Base-by-base conservation (phyloP, 1,140 invertebrate genomes). In the Plectrocnemia conspersa region DNA sequence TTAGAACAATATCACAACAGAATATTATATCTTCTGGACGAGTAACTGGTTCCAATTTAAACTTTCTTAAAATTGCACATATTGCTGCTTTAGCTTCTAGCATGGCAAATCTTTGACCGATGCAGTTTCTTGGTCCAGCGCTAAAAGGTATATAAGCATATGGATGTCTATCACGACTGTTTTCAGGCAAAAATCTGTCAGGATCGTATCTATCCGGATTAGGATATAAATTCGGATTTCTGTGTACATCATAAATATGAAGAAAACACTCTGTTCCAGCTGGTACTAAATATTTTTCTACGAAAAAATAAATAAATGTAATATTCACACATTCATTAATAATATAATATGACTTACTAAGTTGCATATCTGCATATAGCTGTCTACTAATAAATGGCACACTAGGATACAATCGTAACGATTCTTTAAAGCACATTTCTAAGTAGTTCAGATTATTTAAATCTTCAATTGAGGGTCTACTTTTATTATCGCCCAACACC, bases 121-220 rank as follows among this genome's bases (percentile, higher is more conserved):
- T 38, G 13, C 35, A 38, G 18, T 38, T 38, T 16, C 40, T 76
- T 1, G 82, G 80, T 2, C 86, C 86, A 32, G 82, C 85, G 61
- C 83, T 86, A 66, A 89, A 89, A 4, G 85, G 85, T 16, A 87
- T 77, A 61, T 83, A 89, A 2, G 81, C 74, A 61, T 77, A 85
- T 0, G 81, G 80, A 65, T 83, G 75, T 47, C 82, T 71, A 23
- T 77, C 73, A 25, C 67, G 66, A 18, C 70, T 69, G 61, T 82
- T 80, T 50, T 79, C 74, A 10, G 82, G 77, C 22, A 81, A 65
- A 69, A 91, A 91, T 59, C 86, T 74, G 50, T 90, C 85, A 0
- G 89, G 89, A 67, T 89, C 78, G 65, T 88, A 91, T 33, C 71
- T 69, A 24, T 85, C 78, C 1, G 89, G 88, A 42, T 91, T 77